Percentiles rank a stretch among this genome's conserved stretches.
Evolutionary conservation across 1,140 invertebrate species (phyloP).

Genomic region (Bombus superbus): DNA sequence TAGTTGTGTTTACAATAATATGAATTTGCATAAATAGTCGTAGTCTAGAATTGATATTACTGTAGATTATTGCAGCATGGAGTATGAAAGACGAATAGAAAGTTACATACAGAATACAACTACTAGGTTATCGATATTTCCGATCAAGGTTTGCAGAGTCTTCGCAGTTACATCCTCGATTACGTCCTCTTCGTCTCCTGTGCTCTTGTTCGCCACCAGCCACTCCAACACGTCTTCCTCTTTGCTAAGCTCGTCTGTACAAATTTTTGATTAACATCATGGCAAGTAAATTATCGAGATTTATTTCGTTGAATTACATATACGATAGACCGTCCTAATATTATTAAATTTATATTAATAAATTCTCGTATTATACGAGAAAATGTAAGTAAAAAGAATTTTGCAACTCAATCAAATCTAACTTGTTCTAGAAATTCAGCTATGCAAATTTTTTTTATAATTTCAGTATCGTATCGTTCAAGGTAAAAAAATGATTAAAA

Average conservation of each 20-base stretch:
- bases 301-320: not conserved
- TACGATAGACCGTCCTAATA: not conserved
- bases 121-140: slow-evolving; percentile 94
- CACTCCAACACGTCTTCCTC: slow-evolving; percentile 97
- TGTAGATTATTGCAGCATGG: not conserved
- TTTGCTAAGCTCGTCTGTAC: slow-evolving; percentile 92
- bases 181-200: slow-evolving; percentile 95
- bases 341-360: not conserved
- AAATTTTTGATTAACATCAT: slow-evolving; percentile 1
- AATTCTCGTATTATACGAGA: too few species aligned
- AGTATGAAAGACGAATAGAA: not conserved
- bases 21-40: too few species aligned
- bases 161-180: slow-evolving; percentile 96
- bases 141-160: slow-evolving; percentile 93
- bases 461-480: not conserved
- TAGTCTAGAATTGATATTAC: too few species aligned
- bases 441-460: not conserved
- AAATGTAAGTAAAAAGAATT: too few species aligned
- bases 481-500: not conserved
- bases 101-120: slow-evolving; percentile 94
- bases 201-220: slow-evolving; percentile 95
- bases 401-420: too few species aligned
- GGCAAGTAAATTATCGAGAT: not conserved
- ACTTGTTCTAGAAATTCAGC: too few species aligned
- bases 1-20: too few species aligned